These are phyloP conservation scores for Capromys pilorides DNA, from an alignment of 2,797 vertebrate species.

Conservation along the genomic window DNA sequence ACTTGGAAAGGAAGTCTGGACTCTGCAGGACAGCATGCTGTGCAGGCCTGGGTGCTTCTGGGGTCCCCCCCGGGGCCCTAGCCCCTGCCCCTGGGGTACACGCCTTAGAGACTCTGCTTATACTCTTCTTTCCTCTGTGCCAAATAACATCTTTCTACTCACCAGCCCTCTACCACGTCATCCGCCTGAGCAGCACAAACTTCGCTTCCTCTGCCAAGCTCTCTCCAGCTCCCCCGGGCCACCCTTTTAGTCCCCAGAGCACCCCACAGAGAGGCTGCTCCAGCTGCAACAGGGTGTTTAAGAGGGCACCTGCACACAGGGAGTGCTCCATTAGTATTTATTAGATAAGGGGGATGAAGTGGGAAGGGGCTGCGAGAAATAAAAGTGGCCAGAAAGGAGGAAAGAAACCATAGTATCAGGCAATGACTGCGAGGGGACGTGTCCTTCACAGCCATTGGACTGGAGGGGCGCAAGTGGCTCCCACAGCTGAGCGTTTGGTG, in stretches of 20 bases:
- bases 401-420: not conserved
- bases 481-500: too few species aligned
- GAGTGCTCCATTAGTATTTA: not conserved
- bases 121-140: not conserved
- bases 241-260: accelerated
- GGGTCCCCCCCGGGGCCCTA: accelerated
- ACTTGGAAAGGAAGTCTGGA: not conserved
- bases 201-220: not conserved
- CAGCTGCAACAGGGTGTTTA: not conserved
- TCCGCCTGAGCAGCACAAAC: not conserved
- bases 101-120: not conserved
- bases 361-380: not conserved
- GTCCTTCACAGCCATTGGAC: not conserved
- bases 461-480: not conserved
- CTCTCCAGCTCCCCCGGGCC: not conserved
- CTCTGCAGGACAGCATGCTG: accelerated
- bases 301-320: not conserved
- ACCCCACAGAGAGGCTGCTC: not conserved
- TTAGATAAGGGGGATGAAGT: not conserved
- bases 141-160: not conserved
- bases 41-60: not conserved
- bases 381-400: not conserved
- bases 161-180: not conserved
- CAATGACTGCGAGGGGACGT: not conserved
- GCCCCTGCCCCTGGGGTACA: not conserved